Base-by-base conservation (phyloP, 2,888 invertebrate genomes). In the Eupithecia inturbata region DNA sequence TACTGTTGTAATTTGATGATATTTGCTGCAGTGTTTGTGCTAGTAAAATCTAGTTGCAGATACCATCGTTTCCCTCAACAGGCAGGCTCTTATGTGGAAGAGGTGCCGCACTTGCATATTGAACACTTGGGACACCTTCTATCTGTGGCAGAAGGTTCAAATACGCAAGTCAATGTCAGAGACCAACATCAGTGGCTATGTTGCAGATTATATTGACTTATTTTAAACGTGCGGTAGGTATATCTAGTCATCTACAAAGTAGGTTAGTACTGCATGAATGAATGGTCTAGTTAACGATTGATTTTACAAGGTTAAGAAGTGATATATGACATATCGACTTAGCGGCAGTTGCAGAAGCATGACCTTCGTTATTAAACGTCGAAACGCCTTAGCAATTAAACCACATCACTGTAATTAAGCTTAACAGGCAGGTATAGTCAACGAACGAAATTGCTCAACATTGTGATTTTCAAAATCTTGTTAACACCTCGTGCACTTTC, bases 191-290 rank as follows among this genome's bases (percentile, higher is more conserved):
- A n/a, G 45, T 45, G 45, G 49, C n/a, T 53, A 53, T 53, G 10
- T 53, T 53, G 49, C n/a, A 41, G 41, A 14, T 45, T 45, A 19
- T 45, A 45, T 5, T 16, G 41, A 45, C 6, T 19, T 45, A 45
- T 45, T 49, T n/a, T 49, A 49, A 9, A 10, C n/a, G 14, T 49
- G 49, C 49, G 49, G n/a, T 49, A 49, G n/a, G 53, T 53, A n/a
- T 22, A 6, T 10, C 1, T 53, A 53, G 53, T 22, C 22, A 9
- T 57, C 57, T 26, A 57, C 57, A 57, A 26, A 14, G 57, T 57
- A 57, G 57, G 57, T 57, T 57, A 57, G 57, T 57, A 57, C 22
- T 57, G 57, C 57, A 57, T 57, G 22, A 22, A 53, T 53, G 3
- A 53, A 57, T 57, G 57, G 57, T 57, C 57, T 26, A 57, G 26